Evolutionary conservation across 2,797 vertebrate genomes (phyloP), one percentile per base, ranked within the genome.

Genomic region (Denticeps clupeoides): DNA sequence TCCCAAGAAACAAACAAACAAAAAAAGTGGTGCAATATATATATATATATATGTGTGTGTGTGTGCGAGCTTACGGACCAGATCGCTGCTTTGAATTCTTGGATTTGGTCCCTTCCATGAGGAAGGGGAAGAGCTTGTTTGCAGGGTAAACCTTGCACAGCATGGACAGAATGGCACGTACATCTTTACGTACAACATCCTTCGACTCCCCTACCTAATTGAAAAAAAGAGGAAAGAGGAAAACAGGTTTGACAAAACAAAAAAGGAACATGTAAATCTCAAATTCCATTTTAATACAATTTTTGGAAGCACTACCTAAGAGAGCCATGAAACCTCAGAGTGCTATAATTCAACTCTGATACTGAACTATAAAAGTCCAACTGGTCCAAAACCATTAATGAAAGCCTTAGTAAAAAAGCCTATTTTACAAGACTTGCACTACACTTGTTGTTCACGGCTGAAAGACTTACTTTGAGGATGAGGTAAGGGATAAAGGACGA

Each of bases 61-160:
- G 22, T 8, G 23, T n/a, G 7, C 6, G 22, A n/a, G 21, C 5
- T 31, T 16, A 4, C 68, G 63, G 47, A 97, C 95, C 95, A 58
- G 89, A 86, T 80, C 95, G 83, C 51, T 99, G 95, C 58, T 99
- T 99, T 35, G 95, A 92, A 70, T 98, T 99, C 72, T 99, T 99
- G 5, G 95, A 95, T 71, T 98, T 99, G 2, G 90, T 91, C 19
- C 95, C 95, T 11, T 98, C 95, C 93, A 99, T 96, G 37, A 98
- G 82, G 59, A 95, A 93, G 45, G 85, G 87, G 60, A 99, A 99
- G 80, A 98, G 82, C 71, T 97, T 99, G 72, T 92, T 94, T 28
- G 95, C 89, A 41, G 95, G 90, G 65, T 97, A 95, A 61, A 97
- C 83, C 54, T 91, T 88, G 77, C 91, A 97, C 77, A 99, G 79